Conservation (phyloP, 2,888 invertebrate species). For the Patella caerulea region DNA sequence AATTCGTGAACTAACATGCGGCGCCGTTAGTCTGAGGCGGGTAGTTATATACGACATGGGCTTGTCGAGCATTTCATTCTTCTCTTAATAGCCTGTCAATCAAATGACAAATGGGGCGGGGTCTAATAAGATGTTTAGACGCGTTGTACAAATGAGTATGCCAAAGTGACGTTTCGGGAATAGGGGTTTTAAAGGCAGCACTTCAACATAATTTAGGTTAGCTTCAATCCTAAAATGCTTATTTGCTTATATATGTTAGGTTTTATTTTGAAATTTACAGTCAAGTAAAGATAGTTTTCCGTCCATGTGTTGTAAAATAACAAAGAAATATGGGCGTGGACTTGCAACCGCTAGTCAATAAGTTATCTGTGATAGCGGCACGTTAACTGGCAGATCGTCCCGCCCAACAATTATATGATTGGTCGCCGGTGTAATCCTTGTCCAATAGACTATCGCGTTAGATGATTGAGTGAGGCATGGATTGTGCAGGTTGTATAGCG, state of each 20-base stretch:
- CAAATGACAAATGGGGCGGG: no score
- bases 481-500: background rate
- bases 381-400: background rate
- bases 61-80: background rate
- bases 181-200: no score
- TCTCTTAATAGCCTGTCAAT: no score
- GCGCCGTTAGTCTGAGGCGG: background rate
- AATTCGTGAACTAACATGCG: slow-evolving; percentile 3
- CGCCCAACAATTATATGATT: background rate
- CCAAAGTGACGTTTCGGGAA: no score
- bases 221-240: no score
- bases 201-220: no score
- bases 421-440: background rate
- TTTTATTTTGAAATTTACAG: no score
- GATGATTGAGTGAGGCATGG: background rate
- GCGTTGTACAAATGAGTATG: no score
- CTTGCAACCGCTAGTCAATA: background rate
- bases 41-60: background rate
- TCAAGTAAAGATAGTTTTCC: no score
- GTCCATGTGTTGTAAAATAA: no score
- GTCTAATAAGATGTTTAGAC: no score
- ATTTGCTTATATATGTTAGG: no score
- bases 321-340: background rate
- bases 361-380: background rate
- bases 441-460: background rate